Conservation (phyloP, 2,797 vertebrate genomes). For the Heliangelus exortis region DNA sequence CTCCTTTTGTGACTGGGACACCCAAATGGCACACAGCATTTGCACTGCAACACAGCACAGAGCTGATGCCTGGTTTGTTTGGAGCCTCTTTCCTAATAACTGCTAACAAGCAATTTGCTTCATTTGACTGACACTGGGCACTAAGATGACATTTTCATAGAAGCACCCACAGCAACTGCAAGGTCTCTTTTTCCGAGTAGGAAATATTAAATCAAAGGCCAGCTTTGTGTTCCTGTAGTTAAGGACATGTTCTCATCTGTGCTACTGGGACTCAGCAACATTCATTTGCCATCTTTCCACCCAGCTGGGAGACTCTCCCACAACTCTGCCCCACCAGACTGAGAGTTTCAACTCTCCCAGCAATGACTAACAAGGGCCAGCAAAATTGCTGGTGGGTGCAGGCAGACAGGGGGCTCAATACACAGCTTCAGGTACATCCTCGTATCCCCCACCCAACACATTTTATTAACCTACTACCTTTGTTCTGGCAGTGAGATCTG, state of each 20-base stretch:
- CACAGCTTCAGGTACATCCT: no score
- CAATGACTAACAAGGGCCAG: fast-evolving
- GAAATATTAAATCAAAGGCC: background rate
- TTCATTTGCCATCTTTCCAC: background rate
- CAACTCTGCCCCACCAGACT: background rate
- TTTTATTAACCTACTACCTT: background rate
- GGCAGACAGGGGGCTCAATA: fast-evolving
- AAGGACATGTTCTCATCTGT: background rate
- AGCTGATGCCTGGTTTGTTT: background rate
- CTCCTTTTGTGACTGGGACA: background rate
- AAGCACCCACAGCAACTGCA: fast-evolving
- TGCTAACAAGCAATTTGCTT: background rate
- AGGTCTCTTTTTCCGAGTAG: background rate
- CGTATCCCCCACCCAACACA: fast-evolving
- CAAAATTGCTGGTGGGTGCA: fast-evolving
- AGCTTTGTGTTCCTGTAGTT: background rate
- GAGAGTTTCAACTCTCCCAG: background rate
- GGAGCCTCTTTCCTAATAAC: background rate
- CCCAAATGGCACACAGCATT: background rate
- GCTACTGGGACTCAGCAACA: background rate
- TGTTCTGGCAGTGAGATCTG: fast-evolving
- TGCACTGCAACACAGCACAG: background rate
- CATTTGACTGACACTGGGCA: background rate
- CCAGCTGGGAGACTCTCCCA: background rate
- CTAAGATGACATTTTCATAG: background rate